These are phyloP conservation scores for Archips crataeganus DNA, from an alignment of 2,888 invertebrate genomes.

Conservation along the genomic window DNA sequence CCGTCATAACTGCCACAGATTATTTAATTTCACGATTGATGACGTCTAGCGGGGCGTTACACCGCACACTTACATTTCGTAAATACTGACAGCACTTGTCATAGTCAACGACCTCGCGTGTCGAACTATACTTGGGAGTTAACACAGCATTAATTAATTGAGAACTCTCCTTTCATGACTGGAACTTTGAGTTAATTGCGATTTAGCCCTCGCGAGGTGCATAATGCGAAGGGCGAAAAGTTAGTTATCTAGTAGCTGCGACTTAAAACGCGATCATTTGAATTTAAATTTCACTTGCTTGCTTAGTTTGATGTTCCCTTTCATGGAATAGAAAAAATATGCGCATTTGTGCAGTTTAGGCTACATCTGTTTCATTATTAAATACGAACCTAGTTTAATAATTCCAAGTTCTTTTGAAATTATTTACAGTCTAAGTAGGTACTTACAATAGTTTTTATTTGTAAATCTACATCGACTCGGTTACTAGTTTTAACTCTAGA, in stretches of 20 bases:
- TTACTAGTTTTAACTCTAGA: not conserved
- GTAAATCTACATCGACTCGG: not conserved
- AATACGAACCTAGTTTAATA: too few relatives aligned
- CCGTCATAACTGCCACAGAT: conserved; percentile 15
- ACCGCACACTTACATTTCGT: conserved; percentile 11
- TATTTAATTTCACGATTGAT: not conserved
- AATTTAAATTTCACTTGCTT: not conserved
- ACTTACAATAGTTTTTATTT: not conserved
- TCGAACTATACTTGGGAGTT: conserved; percentile 62
- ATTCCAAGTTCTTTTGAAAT: too few relatives aligned
- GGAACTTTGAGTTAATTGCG: conserved; percentile 69
- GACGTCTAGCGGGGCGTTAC: not conserved
- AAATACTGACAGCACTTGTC: conserved; percentile 44
- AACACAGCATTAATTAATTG: conserved; percentile 73
- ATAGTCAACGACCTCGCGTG: conserved; percentile 61
- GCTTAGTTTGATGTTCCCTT: not conserved
- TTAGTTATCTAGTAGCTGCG: not conserved
- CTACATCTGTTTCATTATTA: too few relatives aligned
- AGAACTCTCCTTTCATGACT: conserved; percentile 58
- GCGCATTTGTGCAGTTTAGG: too few relatives aligned
- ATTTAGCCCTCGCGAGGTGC: conserved; percentile 41
- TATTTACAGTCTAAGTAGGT: not conserved
- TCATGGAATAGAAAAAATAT: too few relatives aligned
- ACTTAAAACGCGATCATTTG: not conserved
- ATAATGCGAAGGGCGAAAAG: conserved; percentile 17